Evolutionary conservation across 2,113 vertebrate species (phyloP).

Genomic region (Sterna hirundo): DNA sequence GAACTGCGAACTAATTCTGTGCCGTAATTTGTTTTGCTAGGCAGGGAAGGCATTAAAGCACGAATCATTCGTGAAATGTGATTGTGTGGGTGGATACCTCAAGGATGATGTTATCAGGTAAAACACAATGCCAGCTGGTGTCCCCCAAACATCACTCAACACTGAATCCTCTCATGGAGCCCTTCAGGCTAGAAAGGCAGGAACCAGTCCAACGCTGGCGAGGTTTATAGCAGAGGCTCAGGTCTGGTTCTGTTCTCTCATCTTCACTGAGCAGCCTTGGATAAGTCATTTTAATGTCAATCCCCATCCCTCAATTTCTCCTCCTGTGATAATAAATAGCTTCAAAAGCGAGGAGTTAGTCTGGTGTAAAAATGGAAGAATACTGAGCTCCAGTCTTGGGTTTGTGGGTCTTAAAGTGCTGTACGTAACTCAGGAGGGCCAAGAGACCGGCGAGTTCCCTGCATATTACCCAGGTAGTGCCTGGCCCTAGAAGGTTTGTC

Average conservation of each 20-base stretch:
- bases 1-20: not conserved
- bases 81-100: not conserved
- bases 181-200: not conserved
- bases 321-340: not conserved
- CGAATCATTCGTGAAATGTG: not conserved
- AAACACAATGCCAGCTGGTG: not conserved
- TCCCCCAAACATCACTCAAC: not conserved
- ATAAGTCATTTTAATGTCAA: not conserved
- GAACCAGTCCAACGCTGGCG: not conserved
- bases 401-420: not conserved
- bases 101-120: not conserved
- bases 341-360: not conserved
- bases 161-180: not conserved
- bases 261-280: not conserved
- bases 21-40: constrained; percentile 10
- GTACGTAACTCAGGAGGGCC: not conserved
- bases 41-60: not conserved
- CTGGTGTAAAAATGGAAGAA: not conserved
- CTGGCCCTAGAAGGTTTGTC: not conserved
- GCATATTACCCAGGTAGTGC: rapidly evolving
- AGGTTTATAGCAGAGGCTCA: not conserved
- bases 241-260: not conserved
- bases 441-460: not conserved
- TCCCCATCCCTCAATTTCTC: not conserved
- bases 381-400: not conserved